Percentiles rank a stretch among this genome's conserved stretches.
Conservation (phyloP, 2,113 vertebrate genomes). For the Cryptotis parvus region DNA sequence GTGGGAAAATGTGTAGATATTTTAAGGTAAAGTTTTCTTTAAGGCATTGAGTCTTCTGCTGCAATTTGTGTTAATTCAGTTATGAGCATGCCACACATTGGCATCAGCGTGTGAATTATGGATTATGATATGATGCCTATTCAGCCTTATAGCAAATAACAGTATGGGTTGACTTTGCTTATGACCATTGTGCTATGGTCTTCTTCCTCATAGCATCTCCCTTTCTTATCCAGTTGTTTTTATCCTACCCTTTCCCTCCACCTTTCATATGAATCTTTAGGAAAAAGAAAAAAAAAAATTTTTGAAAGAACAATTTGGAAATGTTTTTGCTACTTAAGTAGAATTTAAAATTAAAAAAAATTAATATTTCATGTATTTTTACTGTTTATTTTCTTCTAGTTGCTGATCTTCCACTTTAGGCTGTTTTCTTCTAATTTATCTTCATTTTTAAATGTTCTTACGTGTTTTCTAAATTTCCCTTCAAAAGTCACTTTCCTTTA, state of each 20-base stretch:
- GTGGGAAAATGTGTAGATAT: background rate
- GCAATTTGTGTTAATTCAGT: too few species aligned
- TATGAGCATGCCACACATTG: too few species aligned
- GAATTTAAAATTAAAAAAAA: background rate
- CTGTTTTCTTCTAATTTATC: conserved; percentile 4
- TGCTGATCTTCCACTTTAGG: background rate
- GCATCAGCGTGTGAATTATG: background rate
- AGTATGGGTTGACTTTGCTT: background rate
- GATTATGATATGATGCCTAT: background rate
- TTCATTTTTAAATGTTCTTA: background rate
- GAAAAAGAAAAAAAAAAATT: too few species aligned
- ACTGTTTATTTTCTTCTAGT: background rate
- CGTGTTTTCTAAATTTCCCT: conserved; percentile 7
- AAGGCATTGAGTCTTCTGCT: too few species aligned
- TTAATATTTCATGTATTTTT: background rate
- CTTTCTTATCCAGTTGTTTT: too few species aligned
- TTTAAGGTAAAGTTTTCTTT: background rate
- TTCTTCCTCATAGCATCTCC: background rate
- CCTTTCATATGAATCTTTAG: background rate
- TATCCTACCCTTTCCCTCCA: background rate
- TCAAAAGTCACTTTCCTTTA: background rate
- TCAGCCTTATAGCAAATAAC: background rate
- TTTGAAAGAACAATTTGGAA: background rate
- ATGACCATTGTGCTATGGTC: background rate
- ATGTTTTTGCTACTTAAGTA: background rate